Conservation (phyloP, 30 jellyfish, hydroid and myxozoan species). For the Aurelia sp. region DNA sequence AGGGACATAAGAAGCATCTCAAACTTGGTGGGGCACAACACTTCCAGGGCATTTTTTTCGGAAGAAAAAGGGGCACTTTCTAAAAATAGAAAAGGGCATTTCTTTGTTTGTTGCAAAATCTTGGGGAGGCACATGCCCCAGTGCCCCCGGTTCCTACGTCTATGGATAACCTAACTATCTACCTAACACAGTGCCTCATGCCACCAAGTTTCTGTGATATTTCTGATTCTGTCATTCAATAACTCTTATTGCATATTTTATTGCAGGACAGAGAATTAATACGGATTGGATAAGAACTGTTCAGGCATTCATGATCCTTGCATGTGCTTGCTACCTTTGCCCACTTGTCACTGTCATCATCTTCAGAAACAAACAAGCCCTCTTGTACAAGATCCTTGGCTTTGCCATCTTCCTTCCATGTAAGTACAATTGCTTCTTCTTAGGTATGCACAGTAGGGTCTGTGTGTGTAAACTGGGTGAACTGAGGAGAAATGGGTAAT, state of each 20-base stretch:
- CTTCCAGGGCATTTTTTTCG: no score
- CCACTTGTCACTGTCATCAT: slow-evolving; percentile 35
- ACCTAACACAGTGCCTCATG: not conserved
- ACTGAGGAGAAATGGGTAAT: not conserved
- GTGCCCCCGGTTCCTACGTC: no score
- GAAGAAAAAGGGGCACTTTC: no score
- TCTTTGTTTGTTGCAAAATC: no score
- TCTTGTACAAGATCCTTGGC: slow-evolving; percentile 41
- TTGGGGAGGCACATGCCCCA: no score
- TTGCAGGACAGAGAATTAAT: slow-evolving; percentile 65
- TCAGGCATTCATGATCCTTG: slow-evolving; percentile 57
- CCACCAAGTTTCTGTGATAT: not conserved
- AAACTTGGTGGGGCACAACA: no score
- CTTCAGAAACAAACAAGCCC: slow-evolving; percentile 27
- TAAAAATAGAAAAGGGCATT: no score
- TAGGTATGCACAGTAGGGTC: not conserved
- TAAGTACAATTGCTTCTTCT: slow-evolving; percentile 1
- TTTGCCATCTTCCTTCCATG: slow-evolving; percentile 58
- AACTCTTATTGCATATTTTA: not conserved
- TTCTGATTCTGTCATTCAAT: not conserved
- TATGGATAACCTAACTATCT: no score
- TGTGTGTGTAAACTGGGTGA: not conserved
- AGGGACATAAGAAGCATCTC: no score
- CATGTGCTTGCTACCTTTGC: slow-evolving; percentile 45
- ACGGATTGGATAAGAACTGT: slow-evolving; percentile 78